phyloP scores from a whole-genome alignment of 2,797 vertebrate species.

The Lepus townsendii region DNA sequence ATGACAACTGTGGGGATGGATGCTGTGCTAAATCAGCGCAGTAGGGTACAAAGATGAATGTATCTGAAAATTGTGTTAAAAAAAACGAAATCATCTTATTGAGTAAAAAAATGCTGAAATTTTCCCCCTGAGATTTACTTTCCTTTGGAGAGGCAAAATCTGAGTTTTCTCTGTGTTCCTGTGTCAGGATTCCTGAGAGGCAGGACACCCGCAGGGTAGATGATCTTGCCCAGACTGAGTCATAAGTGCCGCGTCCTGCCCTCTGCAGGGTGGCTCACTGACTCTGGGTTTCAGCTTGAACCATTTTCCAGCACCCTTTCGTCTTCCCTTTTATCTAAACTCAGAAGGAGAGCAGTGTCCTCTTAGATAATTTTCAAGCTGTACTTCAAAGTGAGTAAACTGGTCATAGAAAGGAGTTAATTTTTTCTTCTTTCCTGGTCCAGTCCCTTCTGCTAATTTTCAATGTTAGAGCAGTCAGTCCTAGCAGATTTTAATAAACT shows the following conservation, averaged over 20 bases:
- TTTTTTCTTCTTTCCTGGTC: background rate
- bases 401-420: background rate
- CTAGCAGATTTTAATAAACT: slow-evolving; percentile 43
- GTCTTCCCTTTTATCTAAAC: slow-evolving; percentile 55
- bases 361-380: slow-evolving; percentile 30
- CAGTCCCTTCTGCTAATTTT: slow-evolving; percentile 36
- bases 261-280: background rate
- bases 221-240: too few species aligned
- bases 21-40: background rate
- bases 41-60: background rate
- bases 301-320: slow-evolving; percentile 3
- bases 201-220: background rate
- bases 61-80: background rate
- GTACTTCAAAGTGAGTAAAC: slow-evolving; percentile 50
- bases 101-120: background rate
- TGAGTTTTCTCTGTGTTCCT: background rate
- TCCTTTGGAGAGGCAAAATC: slow-evolving; percentile 2
- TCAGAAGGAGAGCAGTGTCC: background rate
- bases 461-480: background rate
- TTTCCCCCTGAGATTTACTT: background rate
- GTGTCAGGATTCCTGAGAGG: slow-evolving; percentile 9
- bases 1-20: background rate
- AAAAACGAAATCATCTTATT: background rate
- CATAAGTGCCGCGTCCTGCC: too few species aligned
- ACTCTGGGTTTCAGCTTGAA: background rate